Conservation (phyloP, 2,113 vertebrate species). For the Lepus timidus region DNA sequence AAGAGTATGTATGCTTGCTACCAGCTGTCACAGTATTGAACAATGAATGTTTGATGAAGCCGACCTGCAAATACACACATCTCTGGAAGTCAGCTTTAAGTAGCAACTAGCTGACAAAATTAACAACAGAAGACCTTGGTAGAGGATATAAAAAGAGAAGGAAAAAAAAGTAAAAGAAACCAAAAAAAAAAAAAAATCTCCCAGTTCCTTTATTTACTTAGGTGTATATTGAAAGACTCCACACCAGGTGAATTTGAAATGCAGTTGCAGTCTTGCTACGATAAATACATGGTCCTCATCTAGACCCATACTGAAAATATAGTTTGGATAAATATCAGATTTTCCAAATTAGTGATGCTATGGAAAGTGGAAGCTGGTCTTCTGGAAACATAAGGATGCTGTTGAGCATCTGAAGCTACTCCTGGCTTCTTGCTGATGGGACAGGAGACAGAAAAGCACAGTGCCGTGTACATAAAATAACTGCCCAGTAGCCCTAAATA, state of each 20-base stretch:
- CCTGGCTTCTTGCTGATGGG: not conserved
- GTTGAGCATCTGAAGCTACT: not conserved
- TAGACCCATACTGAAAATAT: not conserved
- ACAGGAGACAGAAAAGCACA: not conserved
- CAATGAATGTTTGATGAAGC: slow-evolving; percentile 90
- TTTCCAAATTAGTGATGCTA: slow-evolving; percentile 58
- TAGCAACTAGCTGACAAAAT: slow-evolving; percentile 86
- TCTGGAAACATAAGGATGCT: not conserved
- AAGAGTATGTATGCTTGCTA: slow-evolving; percentile 78
- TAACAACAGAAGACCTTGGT: slow-evolving; percentile 83
- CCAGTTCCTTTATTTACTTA: slow-evolving; percentile 81
- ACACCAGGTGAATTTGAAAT: slow-evolving; percentile 71
- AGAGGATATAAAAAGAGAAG: slow-evolving; percentile 69
- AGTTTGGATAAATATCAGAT: slow-evolving; percentile 21
- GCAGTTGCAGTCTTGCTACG: slow-evolving; percentile 67
- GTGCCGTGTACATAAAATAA: not conserved
- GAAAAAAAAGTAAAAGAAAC: not conserved
- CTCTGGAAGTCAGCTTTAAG: slow-evolving; percentile 84
- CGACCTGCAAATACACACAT: slow-evolving; percentile 88
- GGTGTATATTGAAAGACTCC: slow-evolving; percentile 56
- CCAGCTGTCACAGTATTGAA: slow-evolving; percentile 89
- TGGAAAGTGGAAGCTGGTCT: not conserved
- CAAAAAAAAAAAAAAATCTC: not conserved
- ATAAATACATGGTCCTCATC: slow-evolving; percentile 61
- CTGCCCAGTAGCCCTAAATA: not conserved